These are phyloP conservation scores for Stenotaenia linearis DNA, from an alignment of 2,888 invertebrate genomes.

Conservation along the genomic window DNA sequence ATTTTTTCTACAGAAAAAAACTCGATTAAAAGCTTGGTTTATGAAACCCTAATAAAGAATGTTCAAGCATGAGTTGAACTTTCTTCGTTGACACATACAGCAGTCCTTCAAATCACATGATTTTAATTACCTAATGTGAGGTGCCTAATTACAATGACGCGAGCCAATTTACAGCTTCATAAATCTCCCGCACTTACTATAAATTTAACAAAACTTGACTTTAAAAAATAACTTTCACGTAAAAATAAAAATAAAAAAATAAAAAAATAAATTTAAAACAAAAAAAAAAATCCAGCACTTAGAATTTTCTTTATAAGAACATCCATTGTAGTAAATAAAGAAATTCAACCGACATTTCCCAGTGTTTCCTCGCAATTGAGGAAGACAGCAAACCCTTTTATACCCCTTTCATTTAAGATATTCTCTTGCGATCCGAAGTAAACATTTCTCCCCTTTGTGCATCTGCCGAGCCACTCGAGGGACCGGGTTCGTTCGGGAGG, in stretches of 20 bases:
- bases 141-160: background rate
- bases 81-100: too few species aligned
- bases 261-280: too few species aligned
- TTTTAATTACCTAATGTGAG: background rate
- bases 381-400: background rate
- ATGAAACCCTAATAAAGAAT: too few species aligned
- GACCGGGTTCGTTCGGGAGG: background rate
- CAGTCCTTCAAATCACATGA: background rate
- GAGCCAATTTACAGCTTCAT: background rate
- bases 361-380: background rate
- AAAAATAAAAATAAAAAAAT: background rate
- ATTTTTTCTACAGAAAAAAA: too few species aligned
- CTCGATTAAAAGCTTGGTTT: too few species aligned
- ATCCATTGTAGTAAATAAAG: background rate
- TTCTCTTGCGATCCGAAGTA: background rate
- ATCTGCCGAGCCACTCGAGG: background rate
- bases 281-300: background rate
- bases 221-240: background rate
- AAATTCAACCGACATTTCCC: background rate
- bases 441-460: conserved; percentile 24
- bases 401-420: background rate
- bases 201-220: background rate
- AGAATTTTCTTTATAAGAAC: background rate
- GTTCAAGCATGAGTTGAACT: too few species aligned
- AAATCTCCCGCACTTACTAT: background rate